Conservation (phyloP, 2,888 invertebrate species). For the Lampropteryx suffumata region DNA sequence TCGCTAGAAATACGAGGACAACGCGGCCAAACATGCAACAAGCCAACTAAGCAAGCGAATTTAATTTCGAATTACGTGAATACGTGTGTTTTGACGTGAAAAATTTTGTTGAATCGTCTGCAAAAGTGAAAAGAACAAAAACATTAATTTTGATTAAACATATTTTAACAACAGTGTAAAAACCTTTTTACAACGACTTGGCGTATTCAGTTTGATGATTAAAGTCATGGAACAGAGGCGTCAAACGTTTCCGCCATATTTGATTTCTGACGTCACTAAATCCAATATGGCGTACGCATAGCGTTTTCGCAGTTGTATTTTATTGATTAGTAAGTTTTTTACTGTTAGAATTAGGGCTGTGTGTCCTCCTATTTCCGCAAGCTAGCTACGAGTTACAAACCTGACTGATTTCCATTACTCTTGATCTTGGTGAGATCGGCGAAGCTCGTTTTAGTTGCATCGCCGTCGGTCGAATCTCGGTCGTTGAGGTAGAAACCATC, state of each 20-base stretch:
- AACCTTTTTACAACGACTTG: too few species aligned
- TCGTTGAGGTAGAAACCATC: constrained; percentile 76
- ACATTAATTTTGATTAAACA: too few species aligned
- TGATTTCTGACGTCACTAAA: neutral
- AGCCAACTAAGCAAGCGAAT: constrained; percentile 38
- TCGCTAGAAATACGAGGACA: constrained; percentile 38
- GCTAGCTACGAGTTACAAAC: constrained; percentile 46
- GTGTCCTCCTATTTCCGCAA: constrained; percentile 39
- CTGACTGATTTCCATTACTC: constrained; percentile 76
- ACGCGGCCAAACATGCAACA: constrained; percentile 30
- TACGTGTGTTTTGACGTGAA: constrained; percentile 4
- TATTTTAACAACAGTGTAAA: too few species aligned
- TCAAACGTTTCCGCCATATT: neutral
- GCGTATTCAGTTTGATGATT: too few species aligned
- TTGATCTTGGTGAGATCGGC: constrained; percentile 86
- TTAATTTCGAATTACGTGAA: constrained; percentile 12
- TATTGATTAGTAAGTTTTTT: neutral
- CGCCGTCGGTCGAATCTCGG: constrained; percentile 83
- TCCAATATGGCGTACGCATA: constrained; percentile 9
- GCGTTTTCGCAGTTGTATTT: neutral
- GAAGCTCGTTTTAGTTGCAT: constrained; percentile 84
- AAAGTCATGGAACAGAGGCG: too few species aligned
- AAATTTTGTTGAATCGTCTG: constrained; percentile 13
- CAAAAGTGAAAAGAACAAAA: constrained; percentile 9
- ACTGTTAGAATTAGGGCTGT: constrained; percentile 22